Base-by-base conservation (phyloP, 2,888 invertebrate genomes). In the Dryadula phaetusa region DNA sequence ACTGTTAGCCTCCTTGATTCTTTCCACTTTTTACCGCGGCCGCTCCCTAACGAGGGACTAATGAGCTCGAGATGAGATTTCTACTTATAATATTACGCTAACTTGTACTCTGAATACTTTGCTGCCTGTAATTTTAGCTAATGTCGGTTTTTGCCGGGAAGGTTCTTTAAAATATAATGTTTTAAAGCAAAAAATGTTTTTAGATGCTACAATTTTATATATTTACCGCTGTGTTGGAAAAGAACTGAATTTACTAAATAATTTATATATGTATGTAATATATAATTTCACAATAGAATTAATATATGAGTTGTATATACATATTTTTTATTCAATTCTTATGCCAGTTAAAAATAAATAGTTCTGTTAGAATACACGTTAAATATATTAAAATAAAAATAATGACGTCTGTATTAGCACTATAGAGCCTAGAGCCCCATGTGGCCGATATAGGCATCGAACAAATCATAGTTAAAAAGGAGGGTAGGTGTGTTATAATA, bases 21-120 rank as follows among this genome's bases (percentile, higher is more conserved):
- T 60, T 54, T 22, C 25, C 64, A 52, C 58, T 66, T 66, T 66
- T 49, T 44, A n/a, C 60, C 18, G 40, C 49, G 28, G 44, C 28
- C 42, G 49, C 56, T 37, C 37, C 42, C 70, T 69, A 72, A 72
- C 67, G 73, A 73, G 70, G 53, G 49, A 46, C 72, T 73, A 73
- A 73, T 72, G 72, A 72, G 73, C 46, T 53, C 63, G 70, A 69
- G 73, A 73, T 70, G 73, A 63, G 72, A 66, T 72, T 68, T 56
- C 68, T 69, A 65, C 70, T 72, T 69, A 72, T 71, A 65, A 58
- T 67, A 70, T 73, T 73, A 73, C 70, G 54, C 52, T 42, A 46
- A 68, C 68, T 68, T 66, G 56, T 53, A 37, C 37, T 52, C 28
- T 12, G 42, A 16, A 54, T 56, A 60, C 54, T 68, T 65, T 62